Conservation (phyloP, 2,797 vertebrate genomes). For the Valencia hispanica region DNA sequence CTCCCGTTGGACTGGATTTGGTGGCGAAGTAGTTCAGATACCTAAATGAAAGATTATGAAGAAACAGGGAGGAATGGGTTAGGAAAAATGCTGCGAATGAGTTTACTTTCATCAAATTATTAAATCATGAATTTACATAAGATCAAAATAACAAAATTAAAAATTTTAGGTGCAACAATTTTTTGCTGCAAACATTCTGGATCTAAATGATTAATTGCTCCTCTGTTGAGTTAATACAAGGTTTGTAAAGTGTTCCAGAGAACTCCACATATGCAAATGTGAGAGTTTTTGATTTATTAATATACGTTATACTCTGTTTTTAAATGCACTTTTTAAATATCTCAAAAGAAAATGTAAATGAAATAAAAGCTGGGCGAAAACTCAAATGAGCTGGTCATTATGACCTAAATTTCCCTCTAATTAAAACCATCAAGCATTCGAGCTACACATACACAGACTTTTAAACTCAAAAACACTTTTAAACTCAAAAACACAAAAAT, state of each 20-base stretch:
- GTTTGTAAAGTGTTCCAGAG: not conserved
- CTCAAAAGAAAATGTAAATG: not conserved
- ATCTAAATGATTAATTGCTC: not conserved
- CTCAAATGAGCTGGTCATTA: constrained; percentile 16
- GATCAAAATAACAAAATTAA: too few relatives aligned
- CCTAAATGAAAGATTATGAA: constrained; percentile 68
- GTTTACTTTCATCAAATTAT: not conserved
- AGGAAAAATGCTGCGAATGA: constrained; percentile 1
- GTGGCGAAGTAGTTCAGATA: constrained; percentile 99
- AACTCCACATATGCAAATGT: not conserved
- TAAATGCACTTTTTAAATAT: not conserved
- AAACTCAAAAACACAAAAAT: not conserved
- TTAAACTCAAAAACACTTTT: not conserved
- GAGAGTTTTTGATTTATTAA: not conserved
- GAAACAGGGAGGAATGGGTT: constrained; percentile 5
- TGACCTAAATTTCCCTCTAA: not conserved
- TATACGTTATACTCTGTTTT: too few relatives aligned
- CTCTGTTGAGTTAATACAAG: not conserved
- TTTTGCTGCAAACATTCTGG: too few relatives aligned
- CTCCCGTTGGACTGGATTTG: constrained; percentile 96
- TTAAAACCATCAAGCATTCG: not conserved
- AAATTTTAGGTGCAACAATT: too few relatives aligned
- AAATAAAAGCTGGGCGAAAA: not conserved
- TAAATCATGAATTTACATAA: not conserved
- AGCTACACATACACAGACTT: not conserved